Base-by-base conservation (phyloP, 2,113 vertebrate species). In the Amazona vittata region DNA sequence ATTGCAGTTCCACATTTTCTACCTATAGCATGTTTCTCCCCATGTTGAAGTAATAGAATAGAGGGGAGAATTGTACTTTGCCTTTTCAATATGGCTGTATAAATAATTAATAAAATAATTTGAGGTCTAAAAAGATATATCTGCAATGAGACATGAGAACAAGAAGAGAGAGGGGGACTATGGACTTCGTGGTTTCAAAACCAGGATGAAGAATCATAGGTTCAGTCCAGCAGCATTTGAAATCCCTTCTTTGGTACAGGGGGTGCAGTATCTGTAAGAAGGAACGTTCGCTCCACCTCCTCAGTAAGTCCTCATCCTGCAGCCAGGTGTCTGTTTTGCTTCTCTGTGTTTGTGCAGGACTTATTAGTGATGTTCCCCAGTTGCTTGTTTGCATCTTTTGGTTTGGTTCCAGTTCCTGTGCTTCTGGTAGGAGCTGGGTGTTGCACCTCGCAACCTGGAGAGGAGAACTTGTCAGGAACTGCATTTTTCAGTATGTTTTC, bases 1-100 rank as follows among this genome's bases (percentile, higher is more conserved):
- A 70, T 78, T 26, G 12, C 6, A 28, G 96, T 94, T 88, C 82
- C 84, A 87, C 6, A 3, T 31, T 57, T 94, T 90, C 87, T 94
- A 71, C 87, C 86, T 94, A 16, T 76, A 96, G 92, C 70, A 47
- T 74, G 63, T 83, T 41, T 85, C 55, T 92, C 64, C 35, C 20
- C 13, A 16, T 0, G 2, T 41, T 65, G n/a, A 70, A 46, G 12
- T 43, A 64, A 53, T 53, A 12, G 19, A 65, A 37, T 43, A 68
- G 25, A 68, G 52, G 22, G 25, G 19, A 71, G 47, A 80, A 35
- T 19, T 68, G 11, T 71, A 10, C 55, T 79, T 75, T 49, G 6
- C 39, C 9, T 60, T 76, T 67, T 59, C 81, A 50, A 6, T 43
- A 17, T 50, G 46, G 9, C 53, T 78, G 7, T 60, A 15, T 39